Base-by-base conservation (phyloP, 2,888 invertebrate genomes). In the Campoplex nolae region DNA sequence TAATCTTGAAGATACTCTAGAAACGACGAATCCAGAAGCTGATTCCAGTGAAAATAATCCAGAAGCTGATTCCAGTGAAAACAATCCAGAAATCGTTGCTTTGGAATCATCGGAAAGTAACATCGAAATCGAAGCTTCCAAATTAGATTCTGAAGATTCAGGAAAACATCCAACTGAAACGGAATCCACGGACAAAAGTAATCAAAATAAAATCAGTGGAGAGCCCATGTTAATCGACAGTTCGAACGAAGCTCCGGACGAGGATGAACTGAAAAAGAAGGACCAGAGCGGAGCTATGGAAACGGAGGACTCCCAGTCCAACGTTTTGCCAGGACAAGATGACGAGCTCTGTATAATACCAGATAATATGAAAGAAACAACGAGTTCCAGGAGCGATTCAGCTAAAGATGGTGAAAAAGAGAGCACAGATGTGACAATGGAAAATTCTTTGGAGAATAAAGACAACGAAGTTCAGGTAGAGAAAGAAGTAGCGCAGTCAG, bases 341-440 rank as follows among this genome's bases (percentile, higher is more conserved):
- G 94, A 94, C 54, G 94, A 94, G 67, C 87, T 94, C 0, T 94
- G 94, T 80, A 94, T 94, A 45, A 93, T 94, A 77, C 94, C 94
- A 18, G 94, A 95, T 77, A 94, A 92, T 62, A 93, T 94, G 93
- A 94, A 94, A 87, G 90, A 89, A 38, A 87, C 73, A 32, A 82
- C 85, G 42, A 70, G 70, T 23, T 38, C 76, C 23, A 78, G 75
- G 18, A 58, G 16, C 45, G 89, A 89, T 18, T 87, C 88, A 16
- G 88, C 88, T 1, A 89, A 79, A 7, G 88, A 68, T 8, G 23
- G 18, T 42, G 48, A 77, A 6, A 74, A 79, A 0, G 68, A 45
- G 58, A n/a, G 42, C n/a, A 80, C 54, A 35, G 45, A 82, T 45
- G 87, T 86, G 70, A 76, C 86, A 9, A 85, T 54, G 38, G 84